Evolutionary conservation across 37 sponge, comb jelly and placozoan species (phyloP).

Genomic region (Geodia barretti): DNA sequence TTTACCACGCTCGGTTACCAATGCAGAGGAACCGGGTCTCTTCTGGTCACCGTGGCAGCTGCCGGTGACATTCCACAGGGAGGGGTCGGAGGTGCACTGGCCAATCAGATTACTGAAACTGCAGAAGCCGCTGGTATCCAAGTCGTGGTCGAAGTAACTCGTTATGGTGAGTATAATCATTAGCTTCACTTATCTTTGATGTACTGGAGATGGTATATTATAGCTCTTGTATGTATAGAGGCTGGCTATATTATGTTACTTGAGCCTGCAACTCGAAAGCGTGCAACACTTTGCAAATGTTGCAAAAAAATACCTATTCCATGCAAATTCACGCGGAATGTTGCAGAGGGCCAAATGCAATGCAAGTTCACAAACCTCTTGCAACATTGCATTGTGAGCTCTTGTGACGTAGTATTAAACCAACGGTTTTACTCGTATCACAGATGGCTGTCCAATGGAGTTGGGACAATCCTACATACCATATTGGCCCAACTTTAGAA

Average conservation of each 20-base stretch:
- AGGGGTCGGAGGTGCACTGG: not conserved
- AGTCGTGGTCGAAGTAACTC: not conserved
- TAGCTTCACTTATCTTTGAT: too few relatives aligned
- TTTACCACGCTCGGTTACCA: too few relatives aligned
- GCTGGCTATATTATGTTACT: too few relatives aligned
- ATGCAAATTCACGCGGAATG: too few relatives aligned
- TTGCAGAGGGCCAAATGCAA: too few relatives aligned
- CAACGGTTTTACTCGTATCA: not conserved
- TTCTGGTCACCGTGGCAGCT: not conserved
- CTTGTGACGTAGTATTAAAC: not conserved
- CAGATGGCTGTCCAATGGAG: constrained; percentile 32
- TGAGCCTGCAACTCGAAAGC: too few relatives aligned
- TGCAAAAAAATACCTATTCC: too few relatives aligned
- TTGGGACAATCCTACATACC: not conserved
- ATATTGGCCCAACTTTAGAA: not conserved
- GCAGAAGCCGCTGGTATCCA: not conserved
- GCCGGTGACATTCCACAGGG: not conserved
- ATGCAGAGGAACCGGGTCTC: not conserved
- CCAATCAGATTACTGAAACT: not conserved
- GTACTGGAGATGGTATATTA: too few relatives aligned
- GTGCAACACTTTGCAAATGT: too few relatives aligned
- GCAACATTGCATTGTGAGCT: too few relatives aligned
- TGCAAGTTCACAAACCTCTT: too few relatives aligned
- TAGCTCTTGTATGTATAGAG: too few relatives aligned
- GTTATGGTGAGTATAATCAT: not conserved